Evolutionary conservation across 2,797 vertebrate genomes (phyloP), one percentile per base, ranked within the genome.

Genomic region (Pelobates cultripes): DNA sequence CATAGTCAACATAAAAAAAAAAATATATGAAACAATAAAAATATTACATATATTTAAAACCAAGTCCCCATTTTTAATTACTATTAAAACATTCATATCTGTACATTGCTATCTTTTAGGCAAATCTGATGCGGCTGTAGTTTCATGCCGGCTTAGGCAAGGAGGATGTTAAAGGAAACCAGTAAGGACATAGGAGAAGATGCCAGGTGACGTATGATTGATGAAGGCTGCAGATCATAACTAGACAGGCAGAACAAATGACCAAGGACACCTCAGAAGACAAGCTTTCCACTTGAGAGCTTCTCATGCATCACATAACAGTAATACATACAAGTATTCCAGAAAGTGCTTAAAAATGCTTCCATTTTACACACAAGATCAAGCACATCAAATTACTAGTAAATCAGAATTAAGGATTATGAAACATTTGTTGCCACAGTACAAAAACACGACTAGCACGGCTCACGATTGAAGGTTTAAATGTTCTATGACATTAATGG

Each of bases 241-340:
- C 61, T 42, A 67, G 82, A 75, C 60, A 72, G 47, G 60, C 67
- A 76, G 73, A 84, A 80, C 73, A 84, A 84, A 79, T 80, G 77
- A 71, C 77, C 73, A 84, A 76, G 77, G 82, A 76, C 77, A 84
- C 17, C 45, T 44, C 67, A 75, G 51, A 71, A 84, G 67, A 66
- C 72, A 79, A 75, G 77, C 72, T 74, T 75, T 79, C 70, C 82
- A 79, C 82, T 70, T 75, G 57, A 75, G 67, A 72, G 60, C 55
- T 75, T 47, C 70, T 79, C 77, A 75, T 79, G 82, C 72, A 84
- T 78, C 64, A 69, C 67, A 40, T 84, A 76, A 76, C 77, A 83
- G 66, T 63, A 76, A 84, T 83, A 79, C 78, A 79, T 75, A 75
- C 66, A 66, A 66, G 63, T 47, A 75, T 70, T 79, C 47, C 40